phyloP scores from a whole-genome alignment of 2,888 invertebrate species.

The Acrobasis suavella region DNA sequence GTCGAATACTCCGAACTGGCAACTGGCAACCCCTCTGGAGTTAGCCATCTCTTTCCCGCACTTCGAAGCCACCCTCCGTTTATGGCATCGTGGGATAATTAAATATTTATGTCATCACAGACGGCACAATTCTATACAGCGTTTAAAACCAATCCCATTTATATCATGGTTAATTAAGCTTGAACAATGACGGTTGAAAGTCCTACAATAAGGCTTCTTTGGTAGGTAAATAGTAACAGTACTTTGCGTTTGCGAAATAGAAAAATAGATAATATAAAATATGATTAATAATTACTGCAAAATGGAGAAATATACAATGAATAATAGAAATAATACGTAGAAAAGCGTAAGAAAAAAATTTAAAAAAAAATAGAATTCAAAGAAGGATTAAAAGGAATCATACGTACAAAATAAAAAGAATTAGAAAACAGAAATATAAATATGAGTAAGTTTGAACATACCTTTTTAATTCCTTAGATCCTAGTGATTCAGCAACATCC shows the following conservation, averaged over 20 bases:
- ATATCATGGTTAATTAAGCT: slow-evolving; percentile 11
- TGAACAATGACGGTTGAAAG: not conserved
- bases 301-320: not conserved
- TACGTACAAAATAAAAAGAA: not conserved
- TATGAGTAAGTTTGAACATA: slow-evolving; percentile 30
- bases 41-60: slow-evolving; percentile 62
- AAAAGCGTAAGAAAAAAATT: too few relatives aligned
- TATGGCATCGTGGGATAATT: slow-evolving; percentile 74
- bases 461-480: slow-evolving; percentile 59
- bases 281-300: not conserved
- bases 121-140: slow-evolving; percentile 34
- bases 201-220: not conserved
- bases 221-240: slow-evolving; percentile 7
- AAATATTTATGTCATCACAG: slow-evolving; percentile 75
- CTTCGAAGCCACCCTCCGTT: slow-evolving; percentile 60
- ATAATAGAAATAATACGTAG: too few relatives aligned
- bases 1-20: slow-evolving; percentile 54
- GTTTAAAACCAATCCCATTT: slow-evolving; percentile 23
- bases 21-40: slow-evolving; percentile 71
- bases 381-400: too few relatives aligned
- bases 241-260: not conserved
- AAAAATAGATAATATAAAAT: not conserved
- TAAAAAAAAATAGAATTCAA: too few relatives aligned
- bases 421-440: not conserved
- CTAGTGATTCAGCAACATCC: slow-evolving; percentile 64